These are phyloP conservation scores for Drosophila leonis DNA, from an alignment of 2,888 invertebrate genomes.

Conservation along the genomic window DNA sequence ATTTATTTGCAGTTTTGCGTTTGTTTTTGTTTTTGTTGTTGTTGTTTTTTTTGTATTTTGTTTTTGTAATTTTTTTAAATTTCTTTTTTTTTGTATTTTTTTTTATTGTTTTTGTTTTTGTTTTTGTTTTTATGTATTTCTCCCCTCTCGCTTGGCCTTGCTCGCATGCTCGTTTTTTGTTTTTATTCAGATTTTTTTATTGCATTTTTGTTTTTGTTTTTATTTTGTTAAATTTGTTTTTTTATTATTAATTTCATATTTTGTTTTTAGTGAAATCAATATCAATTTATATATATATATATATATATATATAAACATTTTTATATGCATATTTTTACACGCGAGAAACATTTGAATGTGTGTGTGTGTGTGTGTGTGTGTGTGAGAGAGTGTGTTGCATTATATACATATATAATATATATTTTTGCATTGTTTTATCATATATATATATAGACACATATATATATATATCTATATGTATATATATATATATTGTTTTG, in stretches of 20 bases:
- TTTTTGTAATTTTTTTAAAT: conserved; percentile 28
- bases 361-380: conserved; percentile 38
- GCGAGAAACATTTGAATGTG: conserved; percentile 27
- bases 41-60: conserved; percentile 19
- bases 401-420: conserved; percentile 57
- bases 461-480: conserved; percentile 22
- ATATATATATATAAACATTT: conserved; percentile 29
- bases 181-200: conserved; percentile 42
- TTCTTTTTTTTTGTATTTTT: conserved; percentile 16
- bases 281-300: conserved; percentile 27
- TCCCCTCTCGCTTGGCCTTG: conserved; percentile 48
- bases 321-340: conserved; percentile 33
- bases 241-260: conserved; percentile 27
- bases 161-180: conserved; percentile 21
- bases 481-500: conserved; percentile 7
- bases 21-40: conserved; percentile 31
- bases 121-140: conserved; percentile 27
- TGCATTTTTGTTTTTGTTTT: conserved; percentile 32
- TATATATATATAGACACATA: conserved; percentile 18
- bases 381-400: conserved; percentile 30
- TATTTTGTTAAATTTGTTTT: not conserved
- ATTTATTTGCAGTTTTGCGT: conserved; percentile 79
- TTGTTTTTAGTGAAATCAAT: conserved; percentile 28
- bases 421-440: conserved; percentile 27
- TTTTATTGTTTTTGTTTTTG: conserved; percentile 17